phyloP scores from a whole-genome alignment of 2,888 invertebrate genomes.

The Melipona bicolor region DNA sequence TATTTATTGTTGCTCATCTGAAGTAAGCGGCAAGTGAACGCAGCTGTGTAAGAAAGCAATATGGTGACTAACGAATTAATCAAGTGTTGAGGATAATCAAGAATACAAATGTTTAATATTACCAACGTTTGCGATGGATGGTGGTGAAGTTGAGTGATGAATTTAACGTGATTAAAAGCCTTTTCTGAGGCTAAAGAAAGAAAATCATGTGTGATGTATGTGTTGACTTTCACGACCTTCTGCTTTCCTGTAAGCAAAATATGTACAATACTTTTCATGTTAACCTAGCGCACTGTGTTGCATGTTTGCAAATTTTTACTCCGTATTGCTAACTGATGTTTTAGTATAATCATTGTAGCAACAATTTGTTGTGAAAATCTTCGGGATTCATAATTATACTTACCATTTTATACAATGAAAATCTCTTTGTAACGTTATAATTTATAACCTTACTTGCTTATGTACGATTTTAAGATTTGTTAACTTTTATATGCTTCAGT shows the following conservation, averaged over 20 bases:
- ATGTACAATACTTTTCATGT: slow-evolving; percentile 64
- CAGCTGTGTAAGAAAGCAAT: slow-evolving; percentile 77
- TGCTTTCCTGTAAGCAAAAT: slow-evolving; percentile 91
- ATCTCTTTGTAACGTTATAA: slow-evolving; percentile 11
- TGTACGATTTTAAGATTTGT: slow-evolving; percentile 11
- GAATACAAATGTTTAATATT: slow-evolving; percentile 75
- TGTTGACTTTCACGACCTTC: slow-evolving; percentile 96
- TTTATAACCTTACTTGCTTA: slow-evolving; percentile 46
- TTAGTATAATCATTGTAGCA: not conserved
- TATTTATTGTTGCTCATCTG: slow-evolving; percentile 56
- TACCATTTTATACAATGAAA: not conserved
- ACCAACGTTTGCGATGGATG: slow-evolving; percentile 70
- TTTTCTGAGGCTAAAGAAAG: slow-evolving; percentile 64
- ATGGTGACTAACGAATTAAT: slow-evolving; percentile 82
- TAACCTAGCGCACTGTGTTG: slow-evolving; percentile 63
- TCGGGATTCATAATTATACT: not conserved
- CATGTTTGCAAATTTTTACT: slow-evolving; percentile 39
- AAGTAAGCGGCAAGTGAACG: slow-evolving; percentile 71
- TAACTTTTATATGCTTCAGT: not conserved
- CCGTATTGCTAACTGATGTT: not conserved
- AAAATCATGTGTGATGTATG: slow-evolving; percentile 96
- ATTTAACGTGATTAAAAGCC: slow-evolving; percentile 76
- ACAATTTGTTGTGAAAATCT: not conserved
- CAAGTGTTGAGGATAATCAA: slow-evolving; percentile 76
- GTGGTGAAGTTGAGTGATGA: slow-evolving; percentile 77